Evolutionary conservation across 2,888 invertebrate species (phyloP).

Genomic region (Microctonus hyperodae): DNA sequence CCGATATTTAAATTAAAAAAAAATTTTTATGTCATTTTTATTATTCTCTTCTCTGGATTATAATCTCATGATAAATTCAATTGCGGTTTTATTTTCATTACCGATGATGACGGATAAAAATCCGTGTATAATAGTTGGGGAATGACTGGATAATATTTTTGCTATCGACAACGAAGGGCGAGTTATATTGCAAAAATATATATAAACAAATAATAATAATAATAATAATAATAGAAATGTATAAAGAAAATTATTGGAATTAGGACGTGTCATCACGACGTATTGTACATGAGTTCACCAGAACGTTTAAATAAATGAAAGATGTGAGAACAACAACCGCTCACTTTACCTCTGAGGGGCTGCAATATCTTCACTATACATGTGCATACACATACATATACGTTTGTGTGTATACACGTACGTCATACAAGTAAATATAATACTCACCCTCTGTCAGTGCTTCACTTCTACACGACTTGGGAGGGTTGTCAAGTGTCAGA

Average conservation of each 20-base stretch:
- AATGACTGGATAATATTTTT: conserved; percentile 10
- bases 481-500: conserved; percentile 34
- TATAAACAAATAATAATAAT: no score
- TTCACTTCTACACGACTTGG: conserved; percentile 25
- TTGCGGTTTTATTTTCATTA: conserved; percentile 11
- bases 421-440: conserved; percentile 22
- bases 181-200: neutral
- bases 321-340: conserved; percentile 1
- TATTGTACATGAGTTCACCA: conserved; percentile 10
- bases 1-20: neutral
- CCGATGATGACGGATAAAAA: neutral
- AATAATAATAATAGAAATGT: neutral
- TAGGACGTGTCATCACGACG: conserved; percentile 27
- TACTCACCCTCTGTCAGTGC: neutral
- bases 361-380: neutral
- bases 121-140: neutral
- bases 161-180: neutral
- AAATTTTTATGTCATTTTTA: neutral
- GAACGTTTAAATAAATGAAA: conserved; percentile 18
- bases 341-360: conserved; percentile 17
- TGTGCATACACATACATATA: neutral
- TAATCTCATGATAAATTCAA: neutral
- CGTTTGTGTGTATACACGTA: no score
- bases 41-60: neutral
- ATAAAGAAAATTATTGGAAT: conserved; percentile 11